phyloP scores from a whole-genome alignment of 2,113 vertebrate genomes.

The Ctenodactylus gundi region DNA sequence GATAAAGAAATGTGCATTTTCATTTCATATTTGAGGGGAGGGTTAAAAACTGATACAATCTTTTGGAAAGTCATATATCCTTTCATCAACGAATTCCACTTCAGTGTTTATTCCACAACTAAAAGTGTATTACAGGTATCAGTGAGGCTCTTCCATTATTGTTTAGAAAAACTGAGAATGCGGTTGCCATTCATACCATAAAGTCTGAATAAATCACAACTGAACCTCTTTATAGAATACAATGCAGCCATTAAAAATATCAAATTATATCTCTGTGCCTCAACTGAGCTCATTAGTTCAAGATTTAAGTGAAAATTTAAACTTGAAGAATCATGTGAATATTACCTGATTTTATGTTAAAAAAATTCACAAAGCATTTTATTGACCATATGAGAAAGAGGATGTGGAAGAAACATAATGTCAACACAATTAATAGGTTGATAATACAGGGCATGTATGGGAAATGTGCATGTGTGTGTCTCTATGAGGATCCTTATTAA shows the following conservation, averaged over 20 bases:
- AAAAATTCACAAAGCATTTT: neutral
- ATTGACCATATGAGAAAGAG: neutral
- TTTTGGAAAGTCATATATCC: neutral
- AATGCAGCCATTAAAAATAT: neutral
- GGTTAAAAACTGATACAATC: neutral
- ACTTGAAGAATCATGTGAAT: neutral
- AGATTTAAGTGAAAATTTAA: slow-evolving; percentile 14
- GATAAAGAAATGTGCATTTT: neutral
- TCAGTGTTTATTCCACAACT: neutral
- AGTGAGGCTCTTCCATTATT: neutral
- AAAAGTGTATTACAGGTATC: neutral
- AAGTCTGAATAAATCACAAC: neutral
- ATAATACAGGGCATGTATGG: neutral
- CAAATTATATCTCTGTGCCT: neutral
- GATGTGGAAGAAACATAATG: neutral
- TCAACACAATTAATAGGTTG: neutral
- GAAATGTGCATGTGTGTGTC: neutral
- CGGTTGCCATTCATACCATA: neutral
- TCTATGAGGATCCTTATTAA: neutral
- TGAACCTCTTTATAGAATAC: neutral
- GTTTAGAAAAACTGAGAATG: slow-evolving; percentile 4
- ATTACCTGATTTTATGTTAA: neutral
- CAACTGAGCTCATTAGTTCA: neutral
- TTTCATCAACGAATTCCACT: neutral
- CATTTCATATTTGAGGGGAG: neutral